Conservation (phyloP, 2,113 vertebrate genomes). For the Mionectes macconnelli region DNA sequence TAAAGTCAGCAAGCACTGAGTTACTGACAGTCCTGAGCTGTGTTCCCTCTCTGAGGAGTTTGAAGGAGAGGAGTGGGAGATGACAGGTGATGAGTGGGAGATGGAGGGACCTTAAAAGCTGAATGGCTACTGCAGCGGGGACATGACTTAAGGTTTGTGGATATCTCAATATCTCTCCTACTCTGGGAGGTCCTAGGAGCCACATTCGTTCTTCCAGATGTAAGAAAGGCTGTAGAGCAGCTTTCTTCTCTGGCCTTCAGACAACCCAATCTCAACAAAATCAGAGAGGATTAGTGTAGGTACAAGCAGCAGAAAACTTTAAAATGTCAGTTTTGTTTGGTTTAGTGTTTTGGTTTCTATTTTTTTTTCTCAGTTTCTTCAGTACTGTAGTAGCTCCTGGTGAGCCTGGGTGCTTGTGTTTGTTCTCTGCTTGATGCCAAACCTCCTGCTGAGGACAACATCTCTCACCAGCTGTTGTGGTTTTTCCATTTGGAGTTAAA, state of each 20-base stretch:
- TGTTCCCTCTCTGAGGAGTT: background rate
- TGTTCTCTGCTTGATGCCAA: background rate
- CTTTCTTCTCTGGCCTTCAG: background rate
- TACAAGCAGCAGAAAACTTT: background rate
- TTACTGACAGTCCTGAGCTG: background rate
- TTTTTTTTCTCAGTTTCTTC: background rate
- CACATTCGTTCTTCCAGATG: background rate
- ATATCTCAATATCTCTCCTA: background rate
- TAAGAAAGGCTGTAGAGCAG: background rate
- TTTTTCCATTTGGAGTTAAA: constrained; percentile 43
- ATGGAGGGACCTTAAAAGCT: background rate
- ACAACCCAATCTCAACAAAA: background rate
- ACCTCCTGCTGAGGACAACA: background rate
- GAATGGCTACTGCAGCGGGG: background rate
- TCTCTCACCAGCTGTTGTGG: constrained; percentile 26
- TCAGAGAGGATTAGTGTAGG: background rate
- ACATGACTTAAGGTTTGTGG: background rate
- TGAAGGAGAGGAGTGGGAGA: background rate
- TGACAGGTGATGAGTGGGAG: background rate
- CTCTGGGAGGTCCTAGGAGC: background rate
- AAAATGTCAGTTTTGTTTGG: background rate
- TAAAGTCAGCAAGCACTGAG: background rate
- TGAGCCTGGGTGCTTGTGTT: background rate
- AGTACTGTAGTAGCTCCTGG: background rate
- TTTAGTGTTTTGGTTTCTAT: background rate